phyloP scores from a whole-genome alignment of 1,140 invertebrate species.

The Drosophila pruinosa region DNA sequence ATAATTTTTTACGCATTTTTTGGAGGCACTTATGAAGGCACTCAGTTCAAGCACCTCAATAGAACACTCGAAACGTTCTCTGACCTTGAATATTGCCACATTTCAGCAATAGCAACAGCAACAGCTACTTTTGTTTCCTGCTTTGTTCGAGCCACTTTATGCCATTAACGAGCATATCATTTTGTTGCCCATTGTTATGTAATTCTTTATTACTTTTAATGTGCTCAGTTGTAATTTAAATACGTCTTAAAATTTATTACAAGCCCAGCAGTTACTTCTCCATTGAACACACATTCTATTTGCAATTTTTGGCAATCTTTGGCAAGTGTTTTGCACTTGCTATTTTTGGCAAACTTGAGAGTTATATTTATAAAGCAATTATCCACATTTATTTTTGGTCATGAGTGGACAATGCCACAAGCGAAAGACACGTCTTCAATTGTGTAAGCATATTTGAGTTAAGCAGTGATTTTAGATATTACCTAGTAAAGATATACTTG shows the following conservation, averaged over 20 bases:
- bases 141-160: slow-evolving; percentile 42
- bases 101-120: slow-evolving; percentile 5
- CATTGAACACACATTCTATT: background rate
- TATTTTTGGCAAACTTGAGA: slow-evolving; percentile 37
- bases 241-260: slow-evolving; percentile 9
- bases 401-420: slow-evolving; percentile 1
- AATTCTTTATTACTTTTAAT: background rate
- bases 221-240: slow-evolving; percentile 10
- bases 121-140: slow-evolving; percentile 54
- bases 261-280: background rate
- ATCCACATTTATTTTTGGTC: slow-evolving; percentile 7
- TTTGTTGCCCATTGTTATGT: slow-evolving; percentile 28
- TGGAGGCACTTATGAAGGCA: background rate
- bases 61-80: slow-evolving; percentile 34
- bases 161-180: slow-evolving; percentile 24
- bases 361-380: slow-evolving; percentile 42
- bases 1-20: slow-evolving; percentile 2
- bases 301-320: background rate
- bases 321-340: background rate
- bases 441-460: background rate
- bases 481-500: too few species aligned
- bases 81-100: slow-evolving; percentile 56
- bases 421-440: background rate
- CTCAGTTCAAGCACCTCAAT: slow-evolving; percentile 31
- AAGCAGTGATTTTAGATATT: too few species aligned